phyloP scores from a whole-genome alignment of 30 jellyfish, hydroid and myxozoan genomes.

The Aurelia sp. region DNA sequence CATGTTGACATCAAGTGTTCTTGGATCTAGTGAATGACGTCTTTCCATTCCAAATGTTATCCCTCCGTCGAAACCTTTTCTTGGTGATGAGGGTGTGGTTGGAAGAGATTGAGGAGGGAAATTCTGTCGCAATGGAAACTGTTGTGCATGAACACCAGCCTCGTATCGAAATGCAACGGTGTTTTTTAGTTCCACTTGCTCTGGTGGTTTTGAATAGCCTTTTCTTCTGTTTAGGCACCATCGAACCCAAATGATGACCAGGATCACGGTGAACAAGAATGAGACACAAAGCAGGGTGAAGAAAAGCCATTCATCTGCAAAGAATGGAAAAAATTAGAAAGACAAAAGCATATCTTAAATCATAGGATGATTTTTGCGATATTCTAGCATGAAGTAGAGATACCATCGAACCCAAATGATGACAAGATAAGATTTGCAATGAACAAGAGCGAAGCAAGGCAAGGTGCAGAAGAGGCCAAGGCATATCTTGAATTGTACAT shows the following conservation, averaged over 20 bases:
- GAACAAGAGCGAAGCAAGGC: too few relatives aligned
- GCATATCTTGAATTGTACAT: too few relatives aligned
- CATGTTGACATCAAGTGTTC: slow-evolving; percentile 72
- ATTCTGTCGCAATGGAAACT: slow-evolving; percentile 47
- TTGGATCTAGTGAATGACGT: slow-evolving; percentile 78
- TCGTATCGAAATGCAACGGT: slow-evolving; percentile 55
- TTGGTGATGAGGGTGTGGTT: slow-evolving; percentile 52
- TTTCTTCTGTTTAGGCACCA: slow-evolving; percentile 63
- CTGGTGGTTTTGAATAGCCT: slow-evolving; percentile 4
- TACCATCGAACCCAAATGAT: too few relatives aligned
- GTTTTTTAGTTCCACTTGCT: slow-evolving; percentile 49
- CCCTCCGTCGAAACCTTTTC: slow-evolving; percentile 14
- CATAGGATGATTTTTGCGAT: too few relatives aligned
- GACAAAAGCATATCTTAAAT: too few relatives aligned
- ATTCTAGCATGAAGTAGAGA: too few relatives aligned
- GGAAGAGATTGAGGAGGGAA: slow-evolving; percentile 51
- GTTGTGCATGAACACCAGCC: slow-evolving; percentile 77
- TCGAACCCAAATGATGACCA: slow-evolving; percentile 48
- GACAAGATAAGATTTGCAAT: too few relatives aligned
- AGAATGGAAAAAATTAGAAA: background rate
- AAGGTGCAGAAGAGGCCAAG: too few relatives aligned
- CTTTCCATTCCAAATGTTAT: slow-evolving; percentile 24
- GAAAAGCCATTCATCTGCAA: slow-evolving; percentile 64
- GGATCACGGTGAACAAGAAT: slow-evolving; percentile 44
- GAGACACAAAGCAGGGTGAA: slow-evolving; percentile 55